phyloP scores from a whole-genome alignment of 2,113 vertebrate genomes.

The Microcebus griseorufus region DNA sequence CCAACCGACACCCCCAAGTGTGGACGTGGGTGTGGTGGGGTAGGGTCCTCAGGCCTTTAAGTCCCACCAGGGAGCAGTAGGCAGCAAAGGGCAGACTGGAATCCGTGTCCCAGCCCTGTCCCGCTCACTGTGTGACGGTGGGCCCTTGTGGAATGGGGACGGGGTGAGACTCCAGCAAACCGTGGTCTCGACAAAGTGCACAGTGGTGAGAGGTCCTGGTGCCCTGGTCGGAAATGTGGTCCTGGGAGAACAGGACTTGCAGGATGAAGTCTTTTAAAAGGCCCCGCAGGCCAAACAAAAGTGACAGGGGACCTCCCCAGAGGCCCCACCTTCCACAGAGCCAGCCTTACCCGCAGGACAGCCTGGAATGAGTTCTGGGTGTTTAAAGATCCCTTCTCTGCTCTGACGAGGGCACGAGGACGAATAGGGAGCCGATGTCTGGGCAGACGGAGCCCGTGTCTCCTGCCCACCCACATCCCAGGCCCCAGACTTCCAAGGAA shows the following conservation, averaged over 20 bases:
- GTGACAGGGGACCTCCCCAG: background rate
- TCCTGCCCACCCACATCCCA: background rate
- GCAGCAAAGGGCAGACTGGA: background rate
- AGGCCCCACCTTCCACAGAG: background rate
- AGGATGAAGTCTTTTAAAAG: background rate
- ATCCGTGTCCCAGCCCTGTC: background rate
- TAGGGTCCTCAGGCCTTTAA: background rate
- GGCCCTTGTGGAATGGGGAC: background rate
- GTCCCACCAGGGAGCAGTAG: background rate
- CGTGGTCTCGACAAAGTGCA: background rate
- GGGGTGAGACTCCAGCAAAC: background rate
- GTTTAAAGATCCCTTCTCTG: background rate
- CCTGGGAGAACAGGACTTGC: background rate
- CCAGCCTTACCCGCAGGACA: too few species aligned
- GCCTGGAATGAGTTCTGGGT: background rate
- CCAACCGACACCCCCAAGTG: background rate
- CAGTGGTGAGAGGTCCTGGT: background rate
- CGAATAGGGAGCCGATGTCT: background rate
- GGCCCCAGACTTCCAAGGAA: background rate
- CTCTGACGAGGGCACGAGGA: background rate
- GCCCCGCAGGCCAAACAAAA: conserved; percentile 3
- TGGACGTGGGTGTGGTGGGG: background rate
- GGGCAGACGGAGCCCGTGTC: background rate
- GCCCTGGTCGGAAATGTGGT: background rate
- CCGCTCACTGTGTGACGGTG: background rate